Base-by-base conservation (phyloP, 2,797 vertebrate genomes). In the Manis crassicaudata region DNA sequence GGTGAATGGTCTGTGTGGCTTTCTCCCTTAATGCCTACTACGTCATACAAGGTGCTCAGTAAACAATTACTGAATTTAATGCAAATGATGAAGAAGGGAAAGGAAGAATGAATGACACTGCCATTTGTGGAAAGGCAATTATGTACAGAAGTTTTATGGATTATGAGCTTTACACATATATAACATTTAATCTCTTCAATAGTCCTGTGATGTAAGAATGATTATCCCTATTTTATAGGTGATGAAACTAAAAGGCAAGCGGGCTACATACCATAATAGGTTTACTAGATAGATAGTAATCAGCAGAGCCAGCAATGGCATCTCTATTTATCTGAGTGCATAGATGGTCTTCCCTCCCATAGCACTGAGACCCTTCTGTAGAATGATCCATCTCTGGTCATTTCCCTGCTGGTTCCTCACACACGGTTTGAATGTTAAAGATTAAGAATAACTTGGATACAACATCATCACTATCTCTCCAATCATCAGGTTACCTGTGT, bases 401-500 rank as follows among this genome's bases (percentile, higher is more conserved):
- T 87, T 96, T 87, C 2, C 35, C 40, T 77, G 25, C 0, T 88
- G 54, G 13, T 5, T 12, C 35, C 35, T 23, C 25, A 50, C 76
- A 65, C 16, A 77, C 14, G 88, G 70, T 52, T 2, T 75, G 50
- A 84, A 76, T 76, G 50, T 52, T 95, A 70, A 80, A 84, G 50
- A 73, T 95, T 58, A 73, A 92, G 43, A 88, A 29, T 72, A 68
- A 62, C 58, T 72, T 92, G 58, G 21, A 52, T 90, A 70, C 84
- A 81, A 73, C 50, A 77, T 76, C 20, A 75, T 90, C 13, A 37
- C 4, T 87, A 8, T 67, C 95, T 95, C 46, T 93, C 21, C 54
- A 83, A 75, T 86, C 73, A 92, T 91, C 92, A 83, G 63, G 58
- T 88, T 83, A 72, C 60, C 83, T 86, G 32, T 73, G 32, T 86